Evolutionary conservation across 2,888 invertebrate genomes (phyloP).

Genomic region (Leptinotarsa tumamoca): DNA sequence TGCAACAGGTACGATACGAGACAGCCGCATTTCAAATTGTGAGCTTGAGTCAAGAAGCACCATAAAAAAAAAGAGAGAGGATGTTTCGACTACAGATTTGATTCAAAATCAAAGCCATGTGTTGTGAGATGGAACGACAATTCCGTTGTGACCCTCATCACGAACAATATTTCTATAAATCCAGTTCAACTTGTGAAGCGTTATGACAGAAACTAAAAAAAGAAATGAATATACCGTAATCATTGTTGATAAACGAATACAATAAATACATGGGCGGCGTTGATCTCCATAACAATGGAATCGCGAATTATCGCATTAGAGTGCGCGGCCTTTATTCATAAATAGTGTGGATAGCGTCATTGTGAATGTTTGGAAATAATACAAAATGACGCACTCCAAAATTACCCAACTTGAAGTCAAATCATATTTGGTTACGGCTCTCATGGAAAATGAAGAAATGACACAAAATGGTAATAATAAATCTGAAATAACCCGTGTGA

Average conservation of each 20-base stretch:
- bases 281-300: neutral
- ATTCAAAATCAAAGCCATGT: too few relatives aligned
- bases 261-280: neutral
- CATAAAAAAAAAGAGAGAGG: too few relatives aligned
- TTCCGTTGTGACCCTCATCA: neutral
- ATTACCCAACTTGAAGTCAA: neutral
- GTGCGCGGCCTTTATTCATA: neutral
- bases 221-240: neutral
- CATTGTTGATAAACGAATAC: neutral
- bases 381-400: neutral
- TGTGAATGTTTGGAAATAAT: constrained; percentile 4
- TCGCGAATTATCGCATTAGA: neutral
- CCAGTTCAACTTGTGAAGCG: neutral
- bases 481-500: too few relatives aligned
- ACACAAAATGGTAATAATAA: neutral
- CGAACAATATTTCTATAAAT: neutral
- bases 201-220: neutral
- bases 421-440: neutral
- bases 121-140: neutral
- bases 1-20: too few relatives aligned
- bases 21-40: too few relatives aligned
- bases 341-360: neutral
- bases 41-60: too few relatives aligned
- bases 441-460: neutral
- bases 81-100: too few relatives aligned